Base-by-base conservation (phyloP, 2,888 invertebrate species). In the Pedicia rivosa region DNA sequence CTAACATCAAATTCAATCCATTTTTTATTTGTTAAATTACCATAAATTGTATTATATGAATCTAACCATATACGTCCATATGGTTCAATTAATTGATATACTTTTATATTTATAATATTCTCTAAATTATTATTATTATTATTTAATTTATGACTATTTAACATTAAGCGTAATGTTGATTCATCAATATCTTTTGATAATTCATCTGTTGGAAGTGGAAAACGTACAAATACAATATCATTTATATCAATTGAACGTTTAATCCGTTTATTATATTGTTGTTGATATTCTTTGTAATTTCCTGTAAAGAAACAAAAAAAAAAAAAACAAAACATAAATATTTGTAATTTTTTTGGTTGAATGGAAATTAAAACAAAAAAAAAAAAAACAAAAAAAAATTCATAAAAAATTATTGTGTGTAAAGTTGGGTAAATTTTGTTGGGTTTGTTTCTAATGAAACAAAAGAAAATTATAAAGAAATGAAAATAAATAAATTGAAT, bases 1-100 rank as follows among this genome's bases (percentile, higher is more conserved):
- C 68, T 68, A 3, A 71, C 62, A 49, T 75, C 74, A 39, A 74
- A 61, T 38, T 74, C 72, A 28, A 70, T 54, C 74, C 74, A 74
- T 43, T 68, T 67, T 3, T 67, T 62, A 26, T 25, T 25, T n/a
- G 15, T 10, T 43, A 39, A 46, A 41, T 34, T 55, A 47, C 48
- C 60, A 43, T 50, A 63, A 51, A 47, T 48, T 3, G 59, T 42
- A 36, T 59, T 55, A 20, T 57, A 53, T 1, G 54, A 48, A 33
- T 62, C 61, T 22, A 66, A 46, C 40, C 63, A 53, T 34, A 48
- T 39, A 10, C 52, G 50, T 14, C 50, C 52, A 5, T 49, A 48
- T 2, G 44, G 44, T 17, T 46, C 44, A n/a, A 53, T 31, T 12
- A 57, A 16, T 40, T 57, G 56, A 42, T 50, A 58, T 0, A 57